Base-by-base conservation (phyloP, 2,113 vertebrate species). In the Brevimyrus niger region DNA sequence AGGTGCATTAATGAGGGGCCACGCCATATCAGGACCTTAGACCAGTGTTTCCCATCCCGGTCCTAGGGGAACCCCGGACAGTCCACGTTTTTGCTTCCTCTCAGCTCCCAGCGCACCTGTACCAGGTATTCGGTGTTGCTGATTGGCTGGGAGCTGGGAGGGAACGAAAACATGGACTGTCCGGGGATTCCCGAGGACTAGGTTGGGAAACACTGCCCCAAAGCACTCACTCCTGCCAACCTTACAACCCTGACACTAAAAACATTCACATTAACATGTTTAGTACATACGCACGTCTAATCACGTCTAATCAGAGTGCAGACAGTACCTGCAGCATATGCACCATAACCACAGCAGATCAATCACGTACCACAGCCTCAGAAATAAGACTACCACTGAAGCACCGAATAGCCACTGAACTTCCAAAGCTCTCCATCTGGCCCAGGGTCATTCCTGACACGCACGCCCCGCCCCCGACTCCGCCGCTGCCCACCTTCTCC, bases 401-500 rank as follows among this genome's bases (percentile, higher is more conserved):
- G 17, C 53, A 55, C 5, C 19, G 4, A 7, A 55, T 6, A n/a
- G 8, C 55, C 55, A 61, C 55, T 61, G 55, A n/a, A 61, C 55
- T 23, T 55, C 21, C 21, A 23, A 58, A 58, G 53, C 19, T 55
- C 19, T 69, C 65, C 65, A 82, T 9, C 38, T 82, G 13, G 11
- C 76, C 38, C 76, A 82, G 76, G 31, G 38, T 42, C 15, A 44
- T 42, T 82, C 13, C 35, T 21, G 38, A 82, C 31, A 4, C 11
- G 2, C 65, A 73, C 27, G 65, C 4, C 8, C 42, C 46, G 2
- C 8, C 42, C 80, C 17, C 3, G 11, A 10, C 80, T 38, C 31
- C 21, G 46, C 42, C 4, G 11, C 50, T 31, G 91, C 94, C 86
- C 94, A 99, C 98, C 97, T 99, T 99, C 95, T 99, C 98, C 87